Percentiles rank a stretch among this genome's conserved stretches.
These are phyloP conservation scores for Pollimyrus isidori DNA, from an alignment of 2,113 vertebrate species.

Conservation along the genomic window DNA sequence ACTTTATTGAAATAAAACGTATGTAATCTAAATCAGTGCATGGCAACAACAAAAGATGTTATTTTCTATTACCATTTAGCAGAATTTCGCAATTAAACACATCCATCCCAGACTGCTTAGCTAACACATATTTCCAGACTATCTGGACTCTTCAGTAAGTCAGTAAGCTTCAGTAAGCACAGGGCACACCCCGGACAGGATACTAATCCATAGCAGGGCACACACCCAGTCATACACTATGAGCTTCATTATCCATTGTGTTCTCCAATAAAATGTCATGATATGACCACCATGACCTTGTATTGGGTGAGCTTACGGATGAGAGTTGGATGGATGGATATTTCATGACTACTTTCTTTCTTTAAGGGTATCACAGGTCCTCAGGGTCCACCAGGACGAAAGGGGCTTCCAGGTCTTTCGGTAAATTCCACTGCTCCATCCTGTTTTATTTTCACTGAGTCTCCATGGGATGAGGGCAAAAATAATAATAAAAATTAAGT, in stretches of 20 bases:
- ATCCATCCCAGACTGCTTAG: not conserved
- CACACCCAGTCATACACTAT: not conserved
- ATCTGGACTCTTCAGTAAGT: not conserved
- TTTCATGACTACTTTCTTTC: not conserved
- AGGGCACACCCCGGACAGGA: not conserved
- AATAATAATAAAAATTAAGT: not conserved
- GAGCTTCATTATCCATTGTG: not conserved
- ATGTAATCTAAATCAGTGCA: not conserved
- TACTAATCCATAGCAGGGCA: not conserved
- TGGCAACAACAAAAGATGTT: not conserved
- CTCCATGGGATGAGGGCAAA: not conserved
- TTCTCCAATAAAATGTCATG: not conserved
- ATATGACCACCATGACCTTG: not conserved
- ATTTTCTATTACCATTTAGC: not conserved
- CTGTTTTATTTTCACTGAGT: not conserved
- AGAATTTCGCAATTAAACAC: not conserved
- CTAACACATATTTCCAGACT: not conserved
- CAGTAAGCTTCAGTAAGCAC: not conserved
- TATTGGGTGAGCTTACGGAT: not conserved
- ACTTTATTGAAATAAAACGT: not conserved
- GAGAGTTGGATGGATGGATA: not conserved
- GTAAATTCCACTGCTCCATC: conserved; percentile 42
- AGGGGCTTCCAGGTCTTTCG: conserved; percentile 41
- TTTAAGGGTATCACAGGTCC: conserved; percentile 52
- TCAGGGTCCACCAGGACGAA: conserved; percentile 42